Base-by-base conservation (phyloP, 2,113 vertebrate genomes). In the Protomyctophum bolini region DNA sequence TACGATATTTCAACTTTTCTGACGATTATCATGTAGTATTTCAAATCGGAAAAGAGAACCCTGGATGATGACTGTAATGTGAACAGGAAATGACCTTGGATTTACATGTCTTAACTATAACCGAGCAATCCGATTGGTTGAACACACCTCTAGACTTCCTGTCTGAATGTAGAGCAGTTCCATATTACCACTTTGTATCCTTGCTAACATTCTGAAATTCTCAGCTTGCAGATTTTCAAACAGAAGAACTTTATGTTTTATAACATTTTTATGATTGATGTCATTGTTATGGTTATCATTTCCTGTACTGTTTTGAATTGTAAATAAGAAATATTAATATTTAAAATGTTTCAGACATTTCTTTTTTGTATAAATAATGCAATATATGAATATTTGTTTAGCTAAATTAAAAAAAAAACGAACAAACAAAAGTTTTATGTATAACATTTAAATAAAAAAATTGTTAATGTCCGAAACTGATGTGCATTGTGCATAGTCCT, bases 241-340 rank as follows among this genome's bases (percentile, higher is more conserved):
- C 89, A 85, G 87, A 90, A 94, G 88, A 92, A 87, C 92, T 91
- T 78, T 87, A 87, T 93, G 93, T 98, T 98, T 98, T 98, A 93
- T 98, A 98, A 96, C 86, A 91, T 92, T 93, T 94, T 87, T 93
- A 92, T 85, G 87, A 89, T 82, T 83, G 84, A 87, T 81, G 84
- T 88, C 90, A 87, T 88, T 90, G 81, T 90, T 87, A 83, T 77
- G 86, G 84, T 91, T 92, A 91, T 93, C 90, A 95, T 95, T 95
- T 95, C 91, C 91, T 95, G 93, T 92, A 89, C 83, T 95, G 96
- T 96, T 96, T 95, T 92, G 89, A 92, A 90, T 87, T 99, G 98
- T 99, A 99, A 95, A 99, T 99, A 99, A 94, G 93, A 97, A 95
- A 94, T 96, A 95, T 95, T 94, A 92, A 91, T 96, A 96, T 98